Evolutionary conservation across 2,113 vertebrate genomes (phyloP).

Genomic region (Microcebus jonahi): DNA sequence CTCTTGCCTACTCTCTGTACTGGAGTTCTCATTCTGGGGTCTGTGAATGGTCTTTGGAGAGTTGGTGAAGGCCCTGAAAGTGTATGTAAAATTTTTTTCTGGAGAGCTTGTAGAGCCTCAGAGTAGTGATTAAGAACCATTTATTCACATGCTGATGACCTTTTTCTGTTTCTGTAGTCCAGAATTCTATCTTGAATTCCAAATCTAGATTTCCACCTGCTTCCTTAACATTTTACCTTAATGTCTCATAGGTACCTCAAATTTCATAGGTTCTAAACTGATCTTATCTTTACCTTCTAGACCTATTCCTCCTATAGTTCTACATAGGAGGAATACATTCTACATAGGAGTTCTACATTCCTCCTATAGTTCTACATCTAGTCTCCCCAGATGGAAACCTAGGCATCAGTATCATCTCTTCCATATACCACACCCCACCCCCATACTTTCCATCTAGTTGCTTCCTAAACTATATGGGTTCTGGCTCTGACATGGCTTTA

Average conservation of each 20-base stretch:
- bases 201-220: neutral
- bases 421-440: rapidly evolving
- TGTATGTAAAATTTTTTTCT: neutral
- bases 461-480: neutral
- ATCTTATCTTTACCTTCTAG: neutral
- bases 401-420: neutral
- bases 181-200: neutral
- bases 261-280: neutral
- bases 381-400: neutral
- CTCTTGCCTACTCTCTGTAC: neutral
- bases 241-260: neutral
- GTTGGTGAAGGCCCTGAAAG: neutral
- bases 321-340: too few species aligned
- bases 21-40: neutral
- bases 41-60: neutral
- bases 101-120: neutral
- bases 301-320: neutral
- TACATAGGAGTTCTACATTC: too few species aligned
- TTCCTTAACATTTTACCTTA: neutral
- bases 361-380: neutral
- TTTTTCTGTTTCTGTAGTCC: neutral
- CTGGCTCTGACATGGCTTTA: neutral
- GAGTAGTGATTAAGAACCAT: neutral
- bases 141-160: neutral
- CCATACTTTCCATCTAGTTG: neutral